Base-by-base conservation (phyloP, 2,113 vertebrate species). In the Spheniscus mendiculus region DNA sequence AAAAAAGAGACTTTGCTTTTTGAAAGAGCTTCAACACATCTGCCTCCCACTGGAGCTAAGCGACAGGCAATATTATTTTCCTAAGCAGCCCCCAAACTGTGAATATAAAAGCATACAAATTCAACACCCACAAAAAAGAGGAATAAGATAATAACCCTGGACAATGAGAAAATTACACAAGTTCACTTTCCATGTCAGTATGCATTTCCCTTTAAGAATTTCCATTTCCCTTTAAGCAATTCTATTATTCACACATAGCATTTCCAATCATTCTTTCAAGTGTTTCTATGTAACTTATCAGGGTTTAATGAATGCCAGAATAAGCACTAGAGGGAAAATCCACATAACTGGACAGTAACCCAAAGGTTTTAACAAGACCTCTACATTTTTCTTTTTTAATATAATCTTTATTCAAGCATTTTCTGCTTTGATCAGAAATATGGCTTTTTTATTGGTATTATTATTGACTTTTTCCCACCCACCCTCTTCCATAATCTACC, bases 211-310 rank as follows among this genome's bases (percentile, higher is more conserved):
- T 98, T 97, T 97, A 97, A 98, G 96, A 93, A 79, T 91, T 96
- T 95, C 90, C 67, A 93, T 85, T 95, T 95, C 91, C 95, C 98
- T 98, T 96, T 97, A 93, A 98, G 97, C 96, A 83, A 97, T 91
- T 89, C 95, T 97, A 93, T 97, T 96, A 96, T 97, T 97, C 97
- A 97, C 88, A 93, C 82, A 95, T 69, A 95, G 94, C 94, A 97
- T 95, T 97, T 97, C 92, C 93, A 98, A 97, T 96, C 65, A 96
- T 95, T 97, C 95, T 98, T 98, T 97, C 97, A 97, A 96, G 91
- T 95, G 79, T 95, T 97, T 72, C 93, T 96, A 70, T 91, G 96
- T 97, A 97, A 97, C 93, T 87, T 96, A 94, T 96, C 96, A 96
- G 89, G 89, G 83, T 87, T 98, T 98, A 97, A 97, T 97, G 97